Percentiles rank a stretch among this genome's conserved stretches.
Conservation (phyloP, 2,797 vertebrate genomes). For the Macropodus opercularis region DNA sequence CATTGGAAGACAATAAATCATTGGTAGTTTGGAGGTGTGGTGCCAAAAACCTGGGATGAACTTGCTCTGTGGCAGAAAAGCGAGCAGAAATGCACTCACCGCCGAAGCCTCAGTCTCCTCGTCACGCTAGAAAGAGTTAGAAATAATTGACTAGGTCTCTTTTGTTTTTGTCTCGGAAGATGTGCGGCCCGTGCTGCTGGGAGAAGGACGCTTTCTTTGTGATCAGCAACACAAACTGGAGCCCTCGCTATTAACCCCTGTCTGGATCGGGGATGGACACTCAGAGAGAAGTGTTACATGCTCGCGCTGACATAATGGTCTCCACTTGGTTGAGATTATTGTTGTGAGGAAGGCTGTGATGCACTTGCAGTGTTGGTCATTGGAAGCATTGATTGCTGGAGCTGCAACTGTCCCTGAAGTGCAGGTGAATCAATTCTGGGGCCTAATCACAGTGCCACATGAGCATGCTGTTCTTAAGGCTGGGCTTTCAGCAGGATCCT, state of each 20-base stretch:
- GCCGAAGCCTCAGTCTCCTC: conserved; percentile 9
- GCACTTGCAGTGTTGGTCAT: conserved; percentile 54
- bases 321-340: conserved; percentile 35
- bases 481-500: conserved; percentile 43
- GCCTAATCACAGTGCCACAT: conserved; percentile 57
- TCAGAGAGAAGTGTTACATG: conserved; percentile 13
- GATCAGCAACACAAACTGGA: conserved; percentile 37
- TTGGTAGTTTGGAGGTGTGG: conserved; percentile 53
- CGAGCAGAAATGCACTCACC: conserved; percentile 14
- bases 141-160: conserved; percentile 16
- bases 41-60: conserved; percentile 63
- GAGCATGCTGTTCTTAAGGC: conserved; percentile 64
- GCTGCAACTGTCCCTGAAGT: conserved; percentile 57
- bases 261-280: conserved; percentile 14
- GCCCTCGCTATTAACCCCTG: conserved; percentile 29
- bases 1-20: conserved; percentile 78
- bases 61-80: conserved; percentile 57
- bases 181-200: not conserved
- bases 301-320: conserved; percentile 19
- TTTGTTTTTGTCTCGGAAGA: conserved; percentile 14
- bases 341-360: conserved; percentile 36
- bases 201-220: conserved; percentile 1
- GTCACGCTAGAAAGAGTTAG: conserved; percentile 2
- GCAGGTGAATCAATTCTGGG: conserved; percentile 68
- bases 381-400: conserved; percentile 68